These are phyloP conservation scores for Drosophila macrospina DNA, from an alignment of 2,888 invertebrate species.

Conservation along the genomic window DNA sequence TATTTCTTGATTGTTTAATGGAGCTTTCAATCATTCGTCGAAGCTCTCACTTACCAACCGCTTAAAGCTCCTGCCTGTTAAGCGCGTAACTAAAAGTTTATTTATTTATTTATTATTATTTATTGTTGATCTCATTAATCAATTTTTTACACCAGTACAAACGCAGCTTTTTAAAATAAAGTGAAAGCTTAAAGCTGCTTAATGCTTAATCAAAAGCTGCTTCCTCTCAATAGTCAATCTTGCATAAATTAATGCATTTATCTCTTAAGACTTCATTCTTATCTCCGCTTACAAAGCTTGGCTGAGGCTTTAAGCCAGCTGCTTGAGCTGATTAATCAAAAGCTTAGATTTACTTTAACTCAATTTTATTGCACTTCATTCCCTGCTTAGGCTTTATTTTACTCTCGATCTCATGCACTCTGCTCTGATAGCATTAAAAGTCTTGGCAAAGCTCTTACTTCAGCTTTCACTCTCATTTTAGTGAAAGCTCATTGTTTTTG, in stretches of 20 bases:
- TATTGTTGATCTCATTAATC: background rate
- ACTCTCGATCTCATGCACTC: background rate
- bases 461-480: background rate
- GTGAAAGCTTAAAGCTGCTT: background rate
- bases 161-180: no score
- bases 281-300: no score
- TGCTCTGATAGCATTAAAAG: background rate
- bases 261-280: background rate
- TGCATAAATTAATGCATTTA: no score
- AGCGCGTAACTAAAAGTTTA: no score
- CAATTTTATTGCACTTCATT: no score
- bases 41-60: background rate
- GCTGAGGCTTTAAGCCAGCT: background rate
- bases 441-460: background rate
- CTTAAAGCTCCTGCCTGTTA: background rate
- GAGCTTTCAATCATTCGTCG: background rate
- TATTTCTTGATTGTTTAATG: no score
- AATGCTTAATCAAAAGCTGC: background rate
- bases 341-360: no score
- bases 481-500: constrained; percentile 4
- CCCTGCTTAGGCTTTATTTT: rapidly evolving
- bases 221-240: no score
- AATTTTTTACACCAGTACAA: no score
- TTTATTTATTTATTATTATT: no score
- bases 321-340: background rate